phyloP scores from a whole-genome alignment of 2,797 vertebrate genomes.

The Valencia hispanica region DNA sequence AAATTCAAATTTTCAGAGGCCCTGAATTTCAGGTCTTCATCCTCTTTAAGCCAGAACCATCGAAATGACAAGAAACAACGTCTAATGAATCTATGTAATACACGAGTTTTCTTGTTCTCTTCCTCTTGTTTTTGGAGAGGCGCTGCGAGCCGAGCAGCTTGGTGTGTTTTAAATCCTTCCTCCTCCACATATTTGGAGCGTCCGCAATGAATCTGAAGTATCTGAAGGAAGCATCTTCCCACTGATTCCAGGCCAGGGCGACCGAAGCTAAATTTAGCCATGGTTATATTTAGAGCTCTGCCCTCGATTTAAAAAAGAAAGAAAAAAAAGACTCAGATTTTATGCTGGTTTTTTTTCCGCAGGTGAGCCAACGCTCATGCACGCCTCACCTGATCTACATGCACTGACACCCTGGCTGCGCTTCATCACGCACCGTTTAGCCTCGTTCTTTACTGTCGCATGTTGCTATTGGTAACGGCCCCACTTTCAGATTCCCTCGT shows the following conservation, averaged over 20 bases:
- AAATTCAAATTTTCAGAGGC: background rate
- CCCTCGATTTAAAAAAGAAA: too few relatives aligned
- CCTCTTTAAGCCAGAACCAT: too few relatives aligned
- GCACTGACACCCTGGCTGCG: background rate
- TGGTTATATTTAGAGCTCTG: constrained; percentile 51
- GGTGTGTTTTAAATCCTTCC: background rate
- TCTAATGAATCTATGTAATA: too few relatives aligned
- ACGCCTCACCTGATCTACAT: background rate
- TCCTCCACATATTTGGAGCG: constrained; percentile 5
- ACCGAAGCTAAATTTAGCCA: constrained; percentile 51
- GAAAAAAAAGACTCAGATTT: constrained; percentile 32
- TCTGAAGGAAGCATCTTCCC: constrained; percentile 14
- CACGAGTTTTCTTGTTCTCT: too few relatives aligned
- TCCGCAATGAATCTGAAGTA: background rate
- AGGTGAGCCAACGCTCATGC: constrained; percentile 10
- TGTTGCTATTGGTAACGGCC: constrained; percentile 5
- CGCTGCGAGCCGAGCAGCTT: background rate
- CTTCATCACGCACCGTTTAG: constrained; percentile 18
- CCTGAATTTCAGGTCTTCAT: background rate
- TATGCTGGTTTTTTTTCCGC: constrained; percentile 27
- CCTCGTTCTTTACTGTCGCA: background rate
- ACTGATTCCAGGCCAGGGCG: constrained; percentile 17
- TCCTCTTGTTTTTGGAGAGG: background rate
- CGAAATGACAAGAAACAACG: background rate
- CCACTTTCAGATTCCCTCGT: background rate